Conservation (phyloP, 1,140 invertebrate genomes). For the Leptopilina clavipes region DNA sequence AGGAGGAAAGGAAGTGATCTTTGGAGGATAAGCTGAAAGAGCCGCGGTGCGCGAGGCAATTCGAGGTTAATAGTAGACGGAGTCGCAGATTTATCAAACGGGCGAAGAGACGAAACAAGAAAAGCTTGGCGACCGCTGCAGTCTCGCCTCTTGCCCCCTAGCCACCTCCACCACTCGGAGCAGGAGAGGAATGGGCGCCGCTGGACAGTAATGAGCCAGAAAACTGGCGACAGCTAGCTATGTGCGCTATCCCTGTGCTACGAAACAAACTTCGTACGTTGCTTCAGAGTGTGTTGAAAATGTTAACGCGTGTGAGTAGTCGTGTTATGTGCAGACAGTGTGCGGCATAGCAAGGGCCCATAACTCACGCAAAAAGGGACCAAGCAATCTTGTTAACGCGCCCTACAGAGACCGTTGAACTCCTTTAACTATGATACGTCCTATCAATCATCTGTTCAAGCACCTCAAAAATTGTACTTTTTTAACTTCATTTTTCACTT, state of each 20-base stretch:
- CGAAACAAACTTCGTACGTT: conserved; percentile 52
- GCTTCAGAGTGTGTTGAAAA: conserved; percentile 39
- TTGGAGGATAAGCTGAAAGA: conserved; percentile 14
- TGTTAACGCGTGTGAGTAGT: conserved; percentile 5
- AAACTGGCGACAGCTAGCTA: conserved; percentile 74
- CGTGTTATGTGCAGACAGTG: conserved; percentile 53
- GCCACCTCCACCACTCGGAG: conserved; percentile 39
- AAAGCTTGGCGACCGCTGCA: conserved; percentile 51
- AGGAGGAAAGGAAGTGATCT: background rate
- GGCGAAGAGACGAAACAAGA: conserved; percentile 61
- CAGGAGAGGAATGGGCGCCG: conserved; percentile 66
- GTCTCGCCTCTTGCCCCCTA: conserved; percentile 44
- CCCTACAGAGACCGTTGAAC: conserved; percentile 52
- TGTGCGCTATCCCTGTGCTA: conserved; percentile 63
- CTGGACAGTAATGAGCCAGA: conserved; percentile 73
- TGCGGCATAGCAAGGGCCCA: conserved; percentile 60
- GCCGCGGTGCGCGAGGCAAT: conserved; percentile 54
- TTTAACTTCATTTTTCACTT: background rate
- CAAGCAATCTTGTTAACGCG: conserved; percentile 66
- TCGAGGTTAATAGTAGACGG: no score
- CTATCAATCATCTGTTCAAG: background rate
- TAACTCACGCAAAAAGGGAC: conserved; percentile 62
- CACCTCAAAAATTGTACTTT: background rate
- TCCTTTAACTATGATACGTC: conserved; percentile 58
- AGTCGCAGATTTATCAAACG: conserved; percentile 64